Base-by-base conservation (phyloP, 2,113 vertebrate species). In the Cairina moschata region DNA sequence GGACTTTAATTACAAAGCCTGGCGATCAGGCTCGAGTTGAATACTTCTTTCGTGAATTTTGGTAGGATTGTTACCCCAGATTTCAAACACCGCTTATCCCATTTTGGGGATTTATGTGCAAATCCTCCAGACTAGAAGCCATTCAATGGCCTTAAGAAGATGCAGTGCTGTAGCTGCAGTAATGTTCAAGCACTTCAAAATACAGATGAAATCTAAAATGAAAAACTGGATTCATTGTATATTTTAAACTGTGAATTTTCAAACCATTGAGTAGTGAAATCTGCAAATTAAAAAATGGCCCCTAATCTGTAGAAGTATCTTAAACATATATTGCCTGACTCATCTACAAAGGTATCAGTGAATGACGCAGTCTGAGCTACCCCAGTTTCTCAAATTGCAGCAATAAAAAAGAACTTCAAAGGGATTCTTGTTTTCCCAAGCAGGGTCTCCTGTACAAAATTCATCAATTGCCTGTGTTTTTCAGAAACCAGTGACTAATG, bases 401-500 rank as follows among this genome's bases (percentile, higher is more conserved):
- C 71, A 92, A 59, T 28, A 75, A 86, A 69, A 77, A 55, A 71
- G 40, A 75, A 78, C 76, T 83, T 90, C 86, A 90, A 86, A 91
- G 83, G 46, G 28, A 56, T 77, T 72, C 62, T 80, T 88, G 23
- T 87, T 95, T 95, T 81, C 77, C 48, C 42, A 72, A 88, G 66
- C 26, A 84, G 56, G 40, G 8, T 78, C 21, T 87, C 75, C 52
- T 48, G 42, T 62, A 82, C 16, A 18, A 72, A 92, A 92, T 84
- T 59, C 38, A 87, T 83, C 68, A 95, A 9, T 54, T 87, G 42
- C 13, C 42, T 2, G 0, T 69, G 69, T 73, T 91, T 68, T 83
- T 69, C 81, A 95, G 62, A 93, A 95, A 85, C 34, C 52, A 81
- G 16, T 71, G n/a, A 56, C 46, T 91, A 34, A 48, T 68, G 36